Base-by-base conservation (phyloP, 2,797 vertebrate genomes). In the Tinamus major region DNA sequence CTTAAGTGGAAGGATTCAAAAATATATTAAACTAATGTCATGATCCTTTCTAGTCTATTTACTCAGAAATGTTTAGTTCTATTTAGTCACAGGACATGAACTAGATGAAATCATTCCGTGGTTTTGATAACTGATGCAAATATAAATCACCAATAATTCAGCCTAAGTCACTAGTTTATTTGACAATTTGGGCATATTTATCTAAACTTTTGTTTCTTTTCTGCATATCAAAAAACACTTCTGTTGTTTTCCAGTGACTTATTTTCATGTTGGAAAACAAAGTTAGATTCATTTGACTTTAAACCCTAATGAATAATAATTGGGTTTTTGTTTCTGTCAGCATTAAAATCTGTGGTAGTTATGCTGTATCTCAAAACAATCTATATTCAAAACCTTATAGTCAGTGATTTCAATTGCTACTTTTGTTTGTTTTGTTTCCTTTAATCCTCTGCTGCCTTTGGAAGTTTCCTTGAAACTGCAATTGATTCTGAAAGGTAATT, bases 401-500 rank as follows among this genome's bases (percentile, higher is more conserved):
- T 87, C 65, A 88, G 19, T 46, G 26, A 49, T 89, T 96, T 96
- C 87, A 92, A 93, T 97, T 97, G 33, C 95, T 89, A 79, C 79
- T 98, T 96, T 94, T 98, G 97, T 98, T 97, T 97, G 46, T 48
- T 49, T 49, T 49, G 48, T 96, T 97, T 97, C 98, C 98, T 97
- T 95, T 98, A 98, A 98, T 97, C 98, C 97, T 98, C 95, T 98
- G 98, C 98, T 98, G 98, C 98, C 97, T 97, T 94, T 97, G 98
- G 98, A 98, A 98, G 97, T 98, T 98, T 98, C 96, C 97, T 98
- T 98, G 98, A 97, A 98, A 98, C 97, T 91, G 97, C 97, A 96
- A 4, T 95, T 96, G 97, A 97, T 97, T 97, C 92, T 92, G 87
- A 96, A 98, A 99, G 98, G 98, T 99, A 99, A 99, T 97, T 98